Evolutionary conservation across 2,113 vertebrate genomes (phyloP), one percentile per base, ranked within the genome.

Genomic region (Tauraco erythrolophus): DNA sequence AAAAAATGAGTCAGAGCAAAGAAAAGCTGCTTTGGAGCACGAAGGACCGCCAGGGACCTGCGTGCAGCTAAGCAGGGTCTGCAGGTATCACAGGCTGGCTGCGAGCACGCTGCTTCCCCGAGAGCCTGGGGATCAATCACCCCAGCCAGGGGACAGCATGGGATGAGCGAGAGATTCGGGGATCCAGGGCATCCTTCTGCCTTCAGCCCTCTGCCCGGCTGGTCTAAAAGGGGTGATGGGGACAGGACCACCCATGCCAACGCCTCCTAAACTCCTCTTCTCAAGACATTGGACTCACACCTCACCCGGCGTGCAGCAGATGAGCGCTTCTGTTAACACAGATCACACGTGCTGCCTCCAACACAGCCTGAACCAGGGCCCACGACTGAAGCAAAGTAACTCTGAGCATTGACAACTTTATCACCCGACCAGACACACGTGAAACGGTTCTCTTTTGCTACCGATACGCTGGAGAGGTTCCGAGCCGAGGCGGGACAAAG

Each of bases 401-500:
- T 4, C 14, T 7, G 41, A 48, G 25, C 10, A 41, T 17, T 84
- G 92, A 70, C 65, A 90, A 92, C 94, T 96, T 97, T 30, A 74
- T 88, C 86, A 94, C 81, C 94, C 74, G 31, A 51, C 95, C 77
- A 91, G 85, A 69, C n/a, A 45, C 64, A 33, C 7, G 13, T 30
- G 81, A 96, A 97, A 92, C 10, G 72, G 41, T 94, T 83, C 88
- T 66, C 88, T 61, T 78, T 92, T 46, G 91, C 92, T 97, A 86
- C 92, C 3, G 77, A 96, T 74, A 58, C 6, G 12, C 71, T 6
- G 30, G 30, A 92, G 91, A 93, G 69, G 88, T 10, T 5, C 81
- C 28, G 95, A 69, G 88, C 91, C 48, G 89, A 51, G 50, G 65
- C 0, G 1, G 96, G 96, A 98, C 97, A 97, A 97, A 96, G 96